phyloP scores from a whole-genome alignment of 53 echinoderm and acorn worm species.

The Holothuria scabra region DNA sequence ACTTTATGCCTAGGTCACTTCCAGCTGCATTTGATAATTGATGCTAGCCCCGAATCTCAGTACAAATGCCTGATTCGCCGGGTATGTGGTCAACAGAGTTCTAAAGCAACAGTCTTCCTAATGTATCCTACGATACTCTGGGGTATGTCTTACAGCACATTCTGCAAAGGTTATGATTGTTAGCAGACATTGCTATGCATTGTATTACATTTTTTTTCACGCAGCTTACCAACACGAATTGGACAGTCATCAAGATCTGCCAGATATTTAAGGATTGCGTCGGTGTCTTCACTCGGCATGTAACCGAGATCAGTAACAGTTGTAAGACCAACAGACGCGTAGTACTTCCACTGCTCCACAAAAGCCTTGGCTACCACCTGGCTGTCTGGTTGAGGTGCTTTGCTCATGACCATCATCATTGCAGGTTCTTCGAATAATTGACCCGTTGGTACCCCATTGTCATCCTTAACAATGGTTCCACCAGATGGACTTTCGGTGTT shows the following conservation, averaged over 20 bases:
- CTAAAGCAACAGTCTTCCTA: too few species aligned
- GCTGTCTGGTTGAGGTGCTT: conserved; percentile 36
- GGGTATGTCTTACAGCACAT: too few species aligned
- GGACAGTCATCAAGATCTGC: conserved; percentile 47
- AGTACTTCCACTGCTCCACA: conserved; percentile 43
- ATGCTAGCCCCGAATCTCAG: too few species aligned
- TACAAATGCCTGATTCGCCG: too few species aligned
- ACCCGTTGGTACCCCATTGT: conserved; percentile 53
- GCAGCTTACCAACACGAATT: conserved; percentile 21
- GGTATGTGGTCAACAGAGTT: too few species aligned
- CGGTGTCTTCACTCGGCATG: conserved; percentile 44
- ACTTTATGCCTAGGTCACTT: too few species aligned
- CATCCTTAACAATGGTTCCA: conserved; percentile 61
- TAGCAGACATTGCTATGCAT: too few species aligned
- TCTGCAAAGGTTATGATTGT: too few species aligned
- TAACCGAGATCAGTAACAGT: conserved; percentile 67
- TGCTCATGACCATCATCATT: conserved; percentile 40
- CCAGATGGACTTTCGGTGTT: conserved; percentile 47
- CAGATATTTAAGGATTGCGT: conserved; percentile 37
- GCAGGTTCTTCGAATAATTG: conserved; percentile 65
- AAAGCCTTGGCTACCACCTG: not conserved
- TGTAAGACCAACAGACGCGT: conserved; percentile 64
- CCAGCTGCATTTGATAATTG: too few species aligned
- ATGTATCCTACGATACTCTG: too few species aligned
- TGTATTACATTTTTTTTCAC: too few species aligned